phyloP scores from a whole-genome alignment of 2,797 vertebrate species.

The Urocyon cinereoargenteus region DNA sequence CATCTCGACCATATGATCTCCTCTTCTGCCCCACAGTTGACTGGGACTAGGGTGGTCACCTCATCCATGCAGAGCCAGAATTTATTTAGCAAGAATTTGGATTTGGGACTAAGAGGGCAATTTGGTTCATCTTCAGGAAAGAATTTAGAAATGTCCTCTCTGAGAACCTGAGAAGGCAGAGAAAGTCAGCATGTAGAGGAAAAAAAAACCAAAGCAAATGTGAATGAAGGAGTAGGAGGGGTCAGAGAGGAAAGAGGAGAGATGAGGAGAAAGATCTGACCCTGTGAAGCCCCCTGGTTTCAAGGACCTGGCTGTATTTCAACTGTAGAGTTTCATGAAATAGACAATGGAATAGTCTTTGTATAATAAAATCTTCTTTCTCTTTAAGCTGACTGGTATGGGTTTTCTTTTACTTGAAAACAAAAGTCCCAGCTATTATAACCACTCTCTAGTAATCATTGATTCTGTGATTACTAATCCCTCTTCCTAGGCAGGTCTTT shows the following conservation, averaged over 20 bases:
- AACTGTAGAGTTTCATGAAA: not conserved
- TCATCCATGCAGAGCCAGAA: not conserved
- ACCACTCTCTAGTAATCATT: not conserved
- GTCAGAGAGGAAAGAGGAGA: not conserved
- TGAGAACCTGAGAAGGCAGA: not conserved
- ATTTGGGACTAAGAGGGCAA: not conserved
- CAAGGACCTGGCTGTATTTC: not conserved
- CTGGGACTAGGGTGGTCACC: not conserved
- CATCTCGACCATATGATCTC: not conserved
- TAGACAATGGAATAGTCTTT: not conserved
- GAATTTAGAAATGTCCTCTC: not conserved
- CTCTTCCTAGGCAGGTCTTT: not conserved
- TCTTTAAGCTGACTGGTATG: not conserved
- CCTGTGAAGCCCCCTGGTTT: not conserved
- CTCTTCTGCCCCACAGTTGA: not conserved
- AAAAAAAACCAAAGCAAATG: not conserved
- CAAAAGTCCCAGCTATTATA: not conserved
- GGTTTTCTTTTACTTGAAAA: not conserved
- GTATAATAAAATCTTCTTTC: not conserved
- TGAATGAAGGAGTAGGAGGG: not conserved
- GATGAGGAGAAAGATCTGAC: not conserved
- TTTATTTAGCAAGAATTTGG: not conserved
- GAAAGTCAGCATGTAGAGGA: not conserved
- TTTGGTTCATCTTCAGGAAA: not conserved
- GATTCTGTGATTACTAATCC: not conserved